Percentiles rank a stretch among this genome's conserved stretches.
These are phyloP conservation scores for Diabrotica virgifera DNA, from an alignment of 1,140 invertebrate species.

Conservation along the genomic window DNA sequence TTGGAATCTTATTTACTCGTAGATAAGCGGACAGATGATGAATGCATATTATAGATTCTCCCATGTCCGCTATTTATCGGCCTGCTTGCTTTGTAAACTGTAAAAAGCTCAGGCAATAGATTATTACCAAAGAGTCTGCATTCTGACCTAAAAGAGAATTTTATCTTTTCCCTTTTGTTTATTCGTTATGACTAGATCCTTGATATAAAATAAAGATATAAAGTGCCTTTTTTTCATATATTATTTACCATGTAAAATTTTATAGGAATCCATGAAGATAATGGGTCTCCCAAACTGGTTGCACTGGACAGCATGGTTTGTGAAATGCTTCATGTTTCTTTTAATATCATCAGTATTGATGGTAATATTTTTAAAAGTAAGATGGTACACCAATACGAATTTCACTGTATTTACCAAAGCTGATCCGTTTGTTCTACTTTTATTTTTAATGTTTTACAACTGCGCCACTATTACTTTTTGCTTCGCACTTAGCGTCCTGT, in stretches of 20 bases:
- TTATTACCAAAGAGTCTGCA: too few relatives aligned
- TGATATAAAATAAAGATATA: too few relatives aligned
- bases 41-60: too few relatives aligned
- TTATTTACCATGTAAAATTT: background rate
- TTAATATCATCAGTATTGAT: slow-evolving; percentile 59
- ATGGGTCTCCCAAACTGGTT: slow-evolving; percentile 82
- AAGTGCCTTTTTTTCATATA: too few relatives aligned
- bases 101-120: too few relatives aligned
- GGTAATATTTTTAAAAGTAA: slow-evolving; percentile 45
- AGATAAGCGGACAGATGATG: too few relatives aligned
- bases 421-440: slow-evolving; percentile 44
- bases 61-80: too few relatives aligned
- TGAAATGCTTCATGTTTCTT: slow-evolving; percentile 71
- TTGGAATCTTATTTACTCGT: too few relatives aligned
- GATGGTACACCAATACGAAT: slow-evolving; percentile 34
- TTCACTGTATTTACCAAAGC: slow-evolving; percentile 37
- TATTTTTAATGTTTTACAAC: slow-evolving; percentile 57
- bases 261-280: slow-evolving; percentile 43
- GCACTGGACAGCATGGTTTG: slow-evolving; percentile 82
- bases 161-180: too few relatives aligned
- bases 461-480: slow-evolving; percentile 62
- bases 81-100: too few relatives aligned
- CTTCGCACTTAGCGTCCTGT: slow-evolving; percentile 67
- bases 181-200: too few relatives aligned
- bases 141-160: too few relatives aligned